Base-by-base conservation (phyloP, 2,888 invertebrate species). In the Danaus chrysippus region DNA sequence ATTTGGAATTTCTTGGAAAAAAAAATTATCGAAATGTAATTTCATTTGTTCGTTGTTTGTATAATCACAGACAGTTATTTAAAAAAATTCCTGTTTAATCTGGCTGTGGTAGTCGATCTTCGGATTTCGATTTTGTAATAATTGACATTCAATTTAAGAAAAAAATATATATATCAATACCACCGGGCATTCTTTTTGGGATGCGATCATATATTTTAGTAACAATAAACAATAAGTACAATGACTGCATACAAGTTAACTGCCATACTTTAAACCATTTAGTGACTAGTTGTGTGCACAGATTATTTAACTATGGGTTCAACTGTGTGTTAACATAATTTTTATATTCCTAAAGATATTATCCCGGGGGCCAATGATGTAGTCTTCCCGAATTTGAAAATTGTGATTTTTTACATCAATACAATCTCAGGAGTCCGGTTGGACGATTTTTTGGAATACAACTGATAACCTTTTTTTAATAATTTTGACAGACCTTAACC, bases 311-410 rank as follows among this genome's bases (percentile, higher is more conserved):
- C 13, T 46, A 17, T 55, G 55, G 49, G 13, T 49, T 19, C 46
- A 53, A 1, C 52, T 49, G 43, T 59, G 43, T 11, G 34, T 44
- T 44, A 56, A 53, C 41, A 23, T 43, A 49, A 59, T 56, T 53
- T 56, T 46, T 17, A 11, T 55, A 61, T 61, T 64, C 53, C 58
- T 58, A 64, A 56, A 58, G 49, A 67, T 46, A 61, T 44, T 59
- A 76, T 83, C 80, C 78, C 80, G 82, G 79, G 83, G 79, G 81
- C 83, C 83, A 84, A 84, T 76, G 66, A 66, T 70, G 69, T 77
- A 78, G 85, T 85, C 81, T 84, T 82, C 81, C 82, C 78, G 70
- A 76, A 74, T 76, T 49, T 73, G 72, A 66, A 62, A 46, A 43
- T 60, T 70, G 64, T 69, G 67, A 67, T 67, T 65, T 67, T 67